Evolutionary conservation across 2,797 vertebrate genomes (phyloP).

Genomic region (Choloepus didactylus): DNA sequence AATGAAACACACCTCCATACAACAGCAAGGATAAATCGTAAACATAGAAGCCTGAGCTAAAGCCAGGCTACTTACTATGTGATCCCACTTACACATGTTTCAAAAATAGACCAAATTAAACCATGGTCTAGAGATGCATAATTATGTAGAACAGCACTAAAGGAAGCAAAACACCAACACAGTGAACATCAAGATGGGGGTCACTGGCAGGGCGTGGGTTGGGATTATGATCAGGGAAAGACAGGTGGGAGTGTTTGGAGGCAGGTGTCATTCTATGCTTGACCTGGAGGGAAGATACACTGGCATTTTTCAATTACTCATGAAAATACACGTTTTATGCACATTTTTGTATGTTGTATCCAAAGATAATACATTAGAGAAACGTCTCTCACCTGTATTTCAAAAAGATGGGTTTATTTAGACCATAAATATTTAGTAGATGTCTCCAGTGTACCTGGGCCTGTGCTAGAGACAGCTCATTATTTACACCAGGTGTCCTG

Average conservation of each 20-base stretch:
- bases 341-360: neutral
- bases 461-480: conserved; percentile 17
- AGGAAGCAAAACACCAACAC: neutral
- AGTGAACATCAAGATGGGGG: neutral
- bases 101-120: neutral
- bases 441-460: neutral
- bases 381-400: conserved; percentile 45
- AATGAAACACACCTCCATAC: neutral
- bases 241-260: neutral
- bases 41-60: conserved; percentile 30
- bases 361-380: conserved; percentile 20
- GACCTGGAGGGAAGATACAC: neutral
- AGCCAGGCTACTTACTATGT: neutral
- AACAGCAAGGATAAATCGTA: neutral
- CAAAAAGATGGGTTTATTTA: conserved; percentile 16
- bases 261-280: neutral
- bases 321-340: neutral
- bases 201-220: neutral
- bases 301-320: conserved; percentile 41
- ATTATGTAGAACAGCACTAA: neutral
- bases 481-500: neutral
- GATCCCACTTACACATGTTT: neutral
- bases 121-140: neutral
- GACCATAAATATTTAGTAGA: neutral
- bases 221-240: neutral